Evolutionary conservation across 2,797 vertebrate species (phyloP).

Genomic region (Muraenolepis orangiensis): DNA sequence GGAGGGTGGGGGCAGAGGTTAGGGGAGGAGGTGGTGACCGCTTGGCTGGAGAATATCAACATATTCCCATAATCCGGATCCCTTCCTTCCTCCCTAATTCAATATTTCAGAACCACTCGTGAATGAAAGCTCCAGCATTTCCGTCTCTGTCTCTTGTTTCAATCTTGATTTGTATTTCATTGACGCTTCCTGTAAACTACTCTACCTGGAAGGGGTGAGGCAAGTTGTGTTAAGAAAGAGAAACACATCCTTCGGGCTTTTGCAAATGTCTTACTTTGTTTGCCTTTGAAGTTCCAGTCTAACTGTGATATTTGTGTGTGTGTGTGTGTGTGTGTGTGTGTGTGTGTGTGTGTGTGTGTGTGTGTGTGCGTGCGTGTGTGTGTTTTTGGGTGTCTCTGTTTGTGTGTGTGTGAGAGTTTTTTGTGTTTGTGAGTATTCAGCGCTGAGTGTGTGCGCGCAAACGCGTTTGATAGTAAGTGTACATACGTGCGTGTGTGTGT

Average conservation of each 20-base stretch:
- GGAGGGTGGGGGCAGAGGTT: no score
- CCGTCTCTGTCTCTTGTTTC: background rate
- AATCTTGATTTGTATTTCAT: background rate
- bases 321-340: background rate
- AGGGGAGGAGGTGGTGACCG: background rate
- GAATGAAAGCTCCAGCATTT: background rate
- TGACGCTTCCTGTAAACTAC: background rate
- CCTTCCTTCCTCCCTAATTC: background rate
- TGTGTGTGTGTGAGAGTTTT: background rate
- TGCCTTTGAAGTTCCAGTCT: background rate
- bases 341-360: background rate
- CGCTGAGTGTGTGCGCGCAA: background rate
- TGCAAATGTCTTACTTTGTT: background rate
- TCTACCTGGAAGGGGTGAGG: background rate
- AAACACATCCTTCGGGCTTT: background rate
- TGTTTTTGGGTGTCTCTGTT: background rate
- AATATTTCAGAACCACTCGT: background rate
- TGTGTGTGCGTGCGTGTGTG: background rate
- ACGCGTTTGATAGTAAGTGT: background rate
- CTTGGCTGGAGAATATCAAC: conserved; percentile 15
- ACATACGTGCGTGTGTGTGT: background rate
- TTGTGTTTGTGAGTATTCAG: background rate
- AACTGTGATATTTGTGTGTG: background rate
- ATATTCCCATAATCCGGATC: conserved; percentile 1
- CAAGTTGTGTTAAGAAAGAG: background rate